A percentile compares a stretch with the other conserved stretches of the same genome.
Evolutionary conservation across 2,113 vertebrate genomes (phyloP).

Genomic region (Catharus minimus): DNA sequence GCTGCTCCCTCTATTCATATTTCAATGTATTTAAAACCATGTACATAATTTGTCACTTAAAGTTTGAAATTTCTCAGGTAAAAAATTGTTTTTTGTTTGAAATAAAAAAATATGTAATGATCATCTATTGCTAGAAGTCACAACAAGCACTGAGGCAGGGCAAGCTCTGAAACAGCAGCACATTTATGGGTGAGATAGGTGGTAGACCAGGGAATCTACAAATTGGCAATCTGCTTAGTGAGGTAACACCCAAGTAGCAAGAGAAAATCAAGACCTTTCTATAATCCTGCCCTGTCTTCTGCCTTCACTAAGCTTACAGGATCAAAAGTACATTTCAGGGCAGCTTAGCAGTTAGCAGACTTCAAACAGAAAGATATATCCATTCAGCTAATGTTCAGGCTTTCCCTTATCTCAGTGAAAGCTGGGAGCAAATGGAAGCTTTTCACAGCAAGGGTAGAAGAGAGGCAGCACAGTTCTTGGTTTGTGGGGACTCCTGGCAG

Average conservation of each 20-base stretch:
- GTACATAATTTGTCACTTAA: background rate
- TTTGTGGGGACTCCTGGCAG: background rate
- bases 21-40: background rate
- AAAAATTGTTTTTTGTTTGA: background rate
- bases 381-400: background rate
- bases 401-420: background rate
- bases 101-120: background rate
- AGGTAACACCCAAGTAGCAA: background rate
- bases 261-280: background rate
- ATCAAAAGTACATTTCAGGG: constrained; percentile 16
- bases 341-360: background rate
- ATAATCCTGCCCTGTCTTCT: background rate
- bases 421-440: background rate
- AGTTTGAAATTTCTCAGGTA: background rate
- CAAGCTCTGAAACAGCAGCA: background rate
- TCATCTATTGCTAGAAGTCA: background rate
- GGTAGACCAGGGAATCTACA: background rate
- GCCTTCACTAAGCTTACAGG: background rate
- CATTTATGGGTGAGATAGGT: background rate
- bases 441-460: background rate
- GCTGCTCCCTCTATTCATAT: background rate
- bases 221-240: background rate
- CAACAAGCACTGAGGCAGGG: background rate
- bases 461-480: rapidly evolving
- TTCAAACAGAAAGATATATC: background rate